Base-by-base conservation (phyloP, 2,797 vertebrate species). In the Micropoecilia bifurca region DNA sequence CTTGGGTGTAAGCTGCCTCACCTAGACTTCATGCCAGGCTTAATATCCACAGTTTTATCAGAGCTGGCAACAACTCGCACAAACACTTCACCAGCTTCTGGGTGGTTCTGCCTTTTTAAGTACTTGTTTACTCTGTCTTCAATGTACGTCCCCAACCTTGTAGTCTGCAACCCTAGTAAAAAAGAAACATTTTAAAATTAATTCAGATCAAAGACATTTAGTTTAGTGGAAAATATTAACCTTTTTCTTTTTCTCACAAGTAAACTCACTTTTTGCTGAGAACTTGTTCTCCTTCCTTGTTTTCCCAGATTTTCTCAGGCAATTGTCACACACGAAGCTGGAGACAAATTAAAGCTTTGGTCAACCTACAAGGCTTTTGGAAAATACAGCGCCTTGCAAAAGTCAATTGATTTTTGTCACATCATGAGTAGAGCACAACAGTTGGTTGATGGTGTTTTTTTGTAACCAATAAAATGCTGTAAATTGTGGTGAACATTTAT, bases 1-100 rank as follows among this genome's bases (percentile, higher is more conserved):
- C 0, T 45, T n/a, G n/a, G 68, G 68, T 45, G 5, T 46, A 8
- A 46, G 10, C 9, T 53, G 33, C 18, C 95, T 76, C 91, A 99
- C 99, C 97, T 97, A 85, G 98, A 97, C 95, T 99, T 99, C 99
- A 99, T 99, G 92, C 99, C 99, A 55, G 99, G 97, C 92, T 99
- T 99, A 81, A 99, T 94, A 91, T 99, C 99, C 91, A 99, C 98
- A 0, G 91, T 99, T 94, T 99, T 99, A 92, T 99, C 99, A 50
- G 99, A 99, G 93, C 98, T 99, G 91, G 98, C 98, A 63, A 99
- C 99, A 59, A 99, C 98, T 92, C 98, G 96, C 80, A 99, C 98
- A 84, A 98, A 99, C 84, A 99, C 99, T 89, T 99, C 99, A 39
- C 99, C 99, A 0, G 99, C 97, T 90, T 99, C 99, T 7, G 97